phyloP scores from a whole-genome alignment of 2,888 invertebrate species.

The Eupsilia transversa region DNA sequence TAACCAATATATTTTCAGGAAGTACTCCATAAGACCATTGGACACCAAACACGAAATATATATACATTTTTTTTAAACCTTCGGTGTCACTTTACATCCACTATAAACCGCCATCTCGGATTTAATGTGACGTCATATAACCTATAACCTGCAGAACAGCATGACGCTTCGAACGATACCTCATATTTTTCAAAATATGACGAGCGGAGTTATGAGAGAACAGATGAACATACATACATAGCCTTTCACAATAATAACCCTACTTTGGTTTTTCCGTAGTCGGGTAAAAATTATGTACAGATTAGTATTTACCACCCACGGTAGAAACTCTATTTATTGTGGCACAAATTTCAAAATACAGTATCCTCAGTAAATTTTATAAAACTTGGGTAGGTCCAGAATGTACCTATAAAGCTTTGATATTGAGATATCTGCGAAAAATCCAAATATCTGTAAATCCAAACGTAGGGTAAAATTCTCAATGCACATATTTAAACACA shows the following conservation, averaged over 20 bases:
- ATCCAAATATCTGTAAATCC: conserved; percentile 14
- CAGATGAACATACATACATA: background rate
- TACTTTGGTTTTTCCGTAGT: background rate
- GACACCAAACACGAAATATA: background rate
- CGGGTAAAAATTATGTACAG: background rate
- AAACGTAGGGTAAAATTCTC: conserved; percentile 28
- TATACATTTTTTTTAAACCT: too few species aligned
- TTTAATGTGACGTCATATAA: background rate
- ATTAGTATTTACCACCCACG: background rate
- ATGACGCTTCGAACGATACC: background rate
- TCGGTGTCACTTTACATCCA: background rate
- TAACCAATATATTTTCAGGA: background rate
- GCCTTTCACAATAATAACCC: background rate
- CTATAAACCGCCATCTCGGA: background rate
- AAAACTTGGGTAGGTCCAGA: background rate
- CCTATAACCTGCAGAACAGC: background rate
- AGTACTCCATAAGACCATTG: background rate
- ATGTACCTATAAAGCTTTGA: background rate
- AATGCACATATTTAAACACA: conserved; percentile 51
- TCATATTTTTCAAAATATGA: background rate
- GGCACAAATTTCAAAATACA: background rate
- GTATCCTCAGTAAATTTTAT: background rate
- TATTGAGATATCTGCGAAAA: background rate
- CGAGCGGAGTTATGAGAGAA: background rate
- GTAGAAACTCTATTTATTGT: background rate